phyloP scores from a whole-genome alignment of 2,797 vertebrate species.

The Gobio occitaniae region DNA sequence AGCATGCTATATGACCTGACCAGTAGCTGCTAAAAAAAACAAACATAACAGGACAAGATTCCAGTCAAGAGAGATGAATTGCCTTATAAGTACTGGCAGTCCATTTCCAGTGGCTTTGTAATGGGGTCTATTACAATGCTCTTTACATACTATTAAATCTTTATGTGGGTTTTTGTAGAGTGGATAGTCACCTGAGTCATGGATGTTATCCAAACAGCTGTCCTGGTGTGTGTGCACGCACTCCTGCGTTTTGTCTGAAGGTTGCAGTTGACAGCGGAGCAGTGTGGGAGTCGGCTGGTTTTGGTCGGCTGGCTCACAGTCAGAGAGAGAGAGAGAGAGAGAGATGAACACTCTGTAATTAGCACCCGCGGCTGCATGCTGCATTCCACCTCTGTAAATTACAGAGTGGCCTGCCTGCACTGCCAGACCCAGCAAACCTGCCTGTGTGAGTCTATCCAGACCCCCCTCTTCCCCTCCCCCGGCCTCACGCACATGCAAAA shows the following conservation, averaged over 20 bases:
- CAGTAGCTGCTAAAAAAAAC: not conserved
- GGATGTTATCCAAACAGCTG: slow-evolving; percentile 46
- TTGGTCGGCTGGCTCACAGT: slow-evolving; percentile 68
- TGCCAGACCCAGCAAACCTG: slow-evolving; percentile 58
- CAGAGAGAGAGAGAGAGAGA: slow-evolving; percentile 40
- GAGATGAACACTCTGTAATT: slow-evolving; percentile 71
- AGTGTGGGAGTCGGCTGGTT: slow-evolving; percentile 70
- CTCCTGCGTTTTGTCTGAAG: slow-evolving; percentile 56
- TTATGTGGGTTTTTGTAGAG: slow-evolving; percentile 15
- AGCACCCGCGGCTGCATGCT: slow-evolving; percentile 68
- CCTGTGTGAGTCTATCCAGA: slow-evolving; percentile 55
- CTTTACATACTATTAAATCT: slow-evolving; percentile 25
- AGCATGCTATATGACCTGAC: slow-evolving; percentile 12
- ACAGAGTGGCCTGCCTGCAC: slow-evolving; percentile 67
- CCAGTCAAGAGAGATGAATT: slow-evolving; percentile 1
- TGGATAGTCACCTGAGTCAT: slow-evolving; percentile 49
- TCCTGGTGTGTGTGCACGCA: slow-evolving; percentile 30
- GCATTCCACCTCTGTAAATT: slow-evolving; percentile 76
- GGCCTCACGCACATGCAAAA: slow-evolving; percentile 17
- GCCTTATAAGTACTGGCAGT: slow-evolving; percentile 20
- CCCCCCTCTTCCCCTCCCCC: slow-evolving; percentile 10
- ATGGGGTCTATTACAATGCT: slow-evolving; percentile 34
- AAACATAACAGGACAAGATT: slow-evolving; percentile 1
- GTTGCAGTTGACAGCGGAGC: slow-evolving; percentile 62
- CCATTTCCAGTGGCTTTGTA: slow-evolving; percentile 29